These are phyloP conservation scores for Onychomys arenicola DNA, from an alignment of 2,797 vertebrate genomes.

Conservation along the genomic window DNA sequence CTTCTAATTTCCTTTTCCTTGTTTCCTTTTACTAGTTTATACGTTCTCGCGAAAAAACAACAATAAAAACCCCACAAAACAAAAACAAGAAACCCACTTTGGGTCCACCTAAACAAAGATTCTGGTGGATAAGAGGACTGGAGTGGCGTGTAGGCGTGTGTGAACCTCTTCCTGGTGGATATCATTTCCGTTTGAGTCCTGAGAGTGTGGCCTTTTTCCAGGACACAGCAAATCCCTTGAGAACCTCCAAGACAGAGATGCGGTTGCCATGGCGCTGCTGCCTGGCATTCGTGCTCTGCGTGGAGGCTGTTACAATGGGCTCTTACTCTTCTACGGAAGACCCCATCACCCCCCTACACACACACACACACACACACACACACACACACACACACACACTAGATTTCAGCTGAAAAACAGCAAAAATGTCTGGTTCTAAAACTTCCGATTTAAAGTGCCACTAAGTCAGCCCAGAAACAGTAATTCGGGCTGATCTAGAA, in stretches of 20 bases:
- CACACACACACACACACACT: background rate
- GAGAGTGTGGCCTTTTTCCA: background rate
- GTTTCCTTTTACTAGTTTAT: background rate
- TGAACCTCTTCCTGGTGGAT: background rate
- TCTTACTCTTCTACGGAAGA: background rate
- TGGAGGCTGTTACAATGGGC: background rate
- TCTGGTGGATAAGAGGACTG: background rate
- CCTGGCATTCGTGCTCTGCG: background rate
- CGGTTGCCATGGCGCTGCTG: background rate
- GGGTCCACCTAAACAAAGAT: slow-evolving; percentile 6
- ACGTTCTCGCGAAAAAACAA: too few relatives aligned
- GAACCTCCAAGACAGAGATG: background rate
- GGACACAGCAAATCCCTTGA: background rate
- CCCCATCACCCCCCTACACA: accelerated
- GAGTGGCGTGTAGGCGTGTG: background rate
- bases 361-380: too few relatives aligned
- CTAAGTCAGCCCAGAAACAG: background rate
- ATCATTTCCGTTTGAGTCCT: background rate
- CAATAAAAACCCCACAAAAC: too few relatives aligned
- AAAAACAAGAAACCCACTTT: background rate
- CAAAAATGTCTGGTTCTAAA: background rate
- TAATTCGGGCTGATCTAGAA: background rate
- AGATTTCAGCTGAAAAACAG: slow-evolving; percentile 16
- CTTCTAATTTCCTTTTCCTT: background rate
- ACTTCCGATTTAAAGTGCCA: background rate